Base-by-base conservation (phyloP, 2,888 invertebrate genomes). In the Dryococelus australis region DNA sequence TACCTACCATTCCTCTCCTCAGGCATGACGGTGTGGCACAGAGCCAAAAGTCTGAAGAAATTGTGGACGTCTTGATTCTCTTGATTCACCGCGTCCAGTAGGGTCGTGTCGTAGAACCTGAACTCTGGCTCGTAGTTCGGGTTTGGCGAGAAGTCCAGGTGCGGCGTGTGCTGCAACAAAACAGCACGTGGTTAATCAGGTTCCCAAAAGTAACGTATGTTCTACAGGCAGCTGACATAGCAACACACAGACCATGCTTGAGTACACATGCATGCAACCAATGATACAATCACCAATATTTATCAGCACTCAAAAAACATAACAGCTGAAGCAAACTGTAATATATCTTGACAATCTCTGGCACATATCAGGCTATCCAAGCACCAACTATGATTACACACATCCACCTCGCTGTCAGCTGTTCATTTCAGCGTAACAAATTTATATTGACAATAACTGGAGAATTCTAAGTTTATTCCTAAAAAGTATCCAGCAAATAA, bases 21-120 rank as follows among this genome's bases (percentile, higher is more conserved):
- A 0, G 99, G 97, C 99, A 99, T 99, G 86, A 99, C 99, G 2
- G 99, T 99, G 92, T 99, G 99, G 92, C 99, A 99, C 53, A 99
- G 94, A 2, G 99, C 98, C 89, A 99, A 94, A 87, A 99, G 93
- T 80, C 97, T 95, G 94, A 99, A 99, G 94, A 99, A 99, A 91
- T 95, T 96, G 92, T 96, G 96, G 80, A 96, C 96, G 91, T 97
- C 94, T 84, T 93, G 93, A 91, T 98, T 96, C 88, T 96, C 95
- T 78, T 94, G 94, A 90, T 94, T 94, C 84, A 99, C 97, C 24
- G 97, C 97, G 88, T 97, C 97, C 90, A 98, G 92, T 87, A 99
- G 93, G 84, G 95, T 95, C 88, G 94, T 93, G 93, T 99, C 99
- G 93, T 97, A 99, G 94, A 99, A 99, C 91, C 96, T 96, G 93